Base-by-base conservation (phyloP, 2,888 invertebrate genomes). In the Xylophagus ater region DNA sequence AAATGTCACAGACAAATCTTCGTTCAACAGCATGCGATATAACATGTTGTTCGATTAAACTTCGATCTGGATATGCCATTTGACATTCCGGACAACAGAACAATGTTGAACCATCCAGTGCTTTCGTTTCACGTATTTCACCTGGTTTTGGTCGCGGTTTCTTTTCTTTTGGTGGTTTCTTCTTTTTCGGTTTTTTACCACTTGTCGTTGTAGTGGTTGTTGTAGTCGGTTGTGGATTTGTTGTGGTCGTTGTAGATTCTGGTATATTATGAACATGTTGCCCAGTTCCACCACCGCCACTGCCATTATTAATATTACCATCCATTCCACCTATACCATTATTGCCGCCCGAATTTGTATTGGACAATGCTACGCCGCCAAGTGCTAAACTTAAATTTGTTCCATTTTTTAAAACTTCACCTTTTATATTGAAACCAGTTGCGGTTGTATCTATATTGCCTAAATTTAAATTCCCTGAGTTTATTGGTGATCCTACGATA, bases 31-130 rank as follows among this genome's bases (percentile, higher is more conserved):
- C 86, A 60, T 88, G 87, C 8, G 86, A 86, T 13, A 85, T 72
- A n/a, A 88, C 69, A 63, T 88, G 87, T 54, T 88, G 86, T 52
- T 88, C 87, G 40, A 88, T 65, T 31, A 87, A 65, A 45, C 81
- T 83, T 43, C 85, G 78, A 59, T 88, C 86, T 3, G 87, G 86
- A 58, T 87, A 85, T 24, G 86, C 86, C 85, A 87, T 85, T 60
- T 88, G 84, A 57, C 87, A 87, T 58, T 87, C 86, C 1, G 87
- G 86, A 59, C 87, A 87, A 57, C 87, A 86, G 54, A 83, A 87
- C 13, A 87, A 58, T 0, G 86, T 86, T 36, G 86, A 85, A 26
- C 88, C 87, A 51, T 88, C 87, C 37, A 80, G 53, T 17, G 77
- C 77, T 14, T 74, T 76, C 2, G 75, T 75, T 42, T 68, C 64